A percentile compares a stretch with the other conserved stretches of the same genome.
phyloP scores from a whole-genome alignment of 2,888 invertebrate genomes.

The Sialis fuliginosa region DNA sequence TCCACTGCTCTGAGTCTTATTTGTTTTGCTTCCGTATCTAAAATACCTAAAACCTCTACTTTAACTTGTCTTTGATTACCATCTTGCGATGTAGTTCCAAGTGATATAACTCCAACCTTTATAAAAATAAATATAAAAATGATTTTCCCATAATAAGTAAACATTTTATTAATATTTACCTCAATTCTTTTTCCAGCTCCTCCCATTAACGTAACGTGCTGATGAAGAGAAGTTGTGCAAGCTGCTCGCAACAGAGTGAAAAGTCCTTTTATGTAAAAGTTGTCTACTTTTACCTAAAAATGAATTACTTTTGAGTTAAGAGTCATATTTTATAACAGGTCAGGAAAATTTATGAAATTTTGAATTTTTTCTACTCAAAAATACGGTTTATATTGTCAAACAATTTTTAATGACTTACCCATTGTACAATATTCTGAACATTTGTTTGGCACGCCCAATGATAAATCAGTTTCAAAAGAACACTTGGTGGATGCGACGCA shows the following conservation, averaged over 20 bases:
- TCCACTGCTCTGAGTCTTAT: constrained; percentile 68
- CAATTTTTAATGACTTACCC: constrained; percentile 38
- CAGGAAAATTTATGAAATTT: neutral
- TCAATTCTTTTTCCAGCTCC: constrained; percentile 54
- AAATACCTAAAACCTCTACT: constrained; percentile 71
- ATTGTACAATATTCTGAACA: constrained; percentile 72
- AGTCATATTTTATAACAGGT: neutral
- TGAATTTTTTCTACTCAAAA: neutral
- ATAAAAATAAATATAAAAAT: constrained; percentile 1
- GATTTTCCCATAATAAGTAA: neutral
- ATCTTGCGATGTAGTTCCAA: constrained; percentile 69
- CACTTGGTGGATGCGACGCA: constrained; percentile 67
- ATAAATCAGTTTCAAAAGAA: constrained; percentile 67
- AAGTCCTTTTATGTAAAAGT: constrained; percentile 44
- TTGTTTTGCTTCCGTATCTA: constrained; percentile 54
- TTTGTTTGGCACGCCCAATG: constrained; percentile 87
- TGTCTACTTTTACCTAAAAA: constrained; percentile 40
- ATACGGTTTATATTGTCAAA: neutral
- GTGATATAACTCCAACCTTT: constrained; percentile 62
- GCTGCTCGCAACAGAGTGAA: constrained; percentile 58
- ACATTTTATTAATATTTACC: constrained; percentile 18
- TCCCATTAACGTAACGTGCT: constrained; percentile 55
- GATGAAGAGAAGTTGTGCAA: constrained; percentile 65
- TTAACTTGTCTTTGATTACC: constrained; percentile 50
- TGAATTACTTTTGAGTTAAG: too few relatives aligned